phyloP scores from a whole-genome alignment of 2,113 vertebrate species.

The Elephantulus edwardii region DNA sequence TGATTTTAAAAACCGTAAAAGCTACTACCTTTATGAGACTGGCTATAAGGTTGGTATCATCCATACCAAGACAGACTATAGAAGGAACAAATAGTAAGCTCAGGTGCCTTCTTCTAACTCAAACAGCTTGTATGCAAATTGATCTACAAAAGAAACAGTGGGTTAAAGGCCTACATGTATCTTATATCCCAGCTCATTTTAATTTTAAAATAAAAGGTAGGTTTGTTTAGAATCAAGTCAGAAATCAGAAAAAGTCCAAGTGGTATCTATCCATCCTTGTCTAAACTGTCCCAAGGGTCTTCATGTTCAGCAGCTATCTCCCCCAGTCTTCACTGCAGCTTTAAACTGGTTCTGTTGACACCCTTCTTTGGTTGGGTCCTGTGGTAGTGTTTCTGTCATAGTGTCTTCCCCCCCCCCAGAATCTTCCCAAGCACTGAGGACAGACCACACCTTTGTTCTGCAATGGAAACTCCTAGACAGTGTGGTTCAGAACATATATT shows the following conservation, averaged over 20 bases:
- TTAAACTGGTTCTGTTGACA: not conserved
- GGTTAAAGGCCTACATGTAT: not conserved
- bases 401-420: not conserved
- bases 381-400: not conserved
- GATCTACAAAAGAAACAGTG: not conserved
- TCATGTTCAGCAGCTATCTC: not conserved
- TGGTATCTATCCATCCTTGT: not conserved
- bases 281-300: not conserved
- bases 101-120: not conserved
- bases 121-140: conserved; percentile 5
- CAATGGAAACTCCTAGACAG: not conserved
- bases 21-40: not conserved
- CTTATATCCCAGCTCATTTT: conserved; percentile 21
- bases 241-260: conserved; percentile 19
- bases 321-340: not conserved
- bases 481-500: not conserved
- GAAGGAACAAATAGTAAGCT: not conserved
- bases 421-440: not conserved
- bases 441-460: not conserved
- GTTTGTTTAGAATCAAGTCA: not conserved
- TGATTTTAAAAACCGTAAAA: too few relatives aligned
- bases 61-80: not conserved
- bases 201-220: conserved; percentile 49
- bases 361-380: not conserved
- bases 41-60: not conserved